phyloP scores from a whole-genome alignment of 2,888 invertebrate genomes.

The Campaea margaritaria region DNA sequence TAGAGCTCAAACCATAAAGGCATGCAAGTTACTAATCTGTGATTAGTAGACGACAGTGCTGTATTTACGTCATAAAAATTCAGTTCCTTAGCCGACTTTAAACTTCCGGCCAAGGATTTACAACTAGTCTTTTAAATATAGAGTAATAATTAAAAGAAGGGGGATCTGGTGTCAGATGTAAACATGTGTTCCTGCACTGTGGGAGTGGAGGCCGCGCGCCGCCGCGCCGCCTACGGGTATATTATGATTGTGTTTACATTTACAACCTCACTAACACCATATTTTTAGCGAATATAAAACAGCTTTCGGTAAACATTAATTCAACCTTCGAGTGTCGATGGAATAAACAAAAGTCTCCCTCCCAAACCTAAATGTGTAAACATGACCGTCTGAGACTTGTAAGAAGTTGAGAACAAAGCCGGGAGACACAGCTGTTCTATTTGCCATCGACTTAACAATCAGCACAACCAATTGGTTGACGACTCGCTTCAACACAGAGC shows the following conservation, averaged over 20 bases:
- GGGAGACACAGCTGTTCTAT: constrained; percentile 32
- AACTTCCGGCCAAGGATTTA: constrained; percentile 37
- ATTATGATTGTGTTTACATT: constrained; percentile 61
- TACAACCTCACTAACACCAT: constrained; percentile 57
- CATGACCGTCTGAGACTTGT: constrained; percentile 19
- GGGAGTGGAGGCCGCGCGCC: constrained; percentile 69
- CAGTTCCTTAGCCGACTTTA: constrained; percentile 13
- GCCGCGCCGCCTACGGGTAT: constrained; percentile 56
- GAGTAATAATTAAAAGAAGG: constrained; percentile 51
- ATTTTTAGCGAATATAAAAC: constrained; percentile 62
- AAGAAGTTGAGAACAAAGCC: constrained; percentile 18
- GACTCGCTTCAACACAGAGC: constrained; percentile 26
- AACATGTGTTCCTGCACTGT: constrained; percentile 75
- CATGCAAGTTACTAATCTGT: not conserved
- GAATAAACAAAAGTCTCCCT: constrained; percentile 26
- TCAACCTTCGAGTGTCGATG: constrained; percentile 34
- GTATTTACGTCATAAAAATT: not conserved
- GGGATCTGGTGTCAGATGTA: constrained; percentile 64
- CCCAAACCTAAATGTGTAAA: constrained; percentile 20
- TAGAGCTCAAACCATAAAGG: not conserved
- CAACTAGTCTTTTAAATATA: constrained; percentile 40
- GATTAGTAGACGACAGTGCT: not conserved
- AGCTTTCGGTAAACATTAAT: constrained; percentile 34
- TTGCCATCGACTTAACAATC: constrained; percentile 35
- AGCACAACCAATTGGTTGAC: constrained; percentile 44